Evolutionary conservation across 2,113 vertebrate species (phyloP).

Genomic region (Climacteris rufus): DNA sequence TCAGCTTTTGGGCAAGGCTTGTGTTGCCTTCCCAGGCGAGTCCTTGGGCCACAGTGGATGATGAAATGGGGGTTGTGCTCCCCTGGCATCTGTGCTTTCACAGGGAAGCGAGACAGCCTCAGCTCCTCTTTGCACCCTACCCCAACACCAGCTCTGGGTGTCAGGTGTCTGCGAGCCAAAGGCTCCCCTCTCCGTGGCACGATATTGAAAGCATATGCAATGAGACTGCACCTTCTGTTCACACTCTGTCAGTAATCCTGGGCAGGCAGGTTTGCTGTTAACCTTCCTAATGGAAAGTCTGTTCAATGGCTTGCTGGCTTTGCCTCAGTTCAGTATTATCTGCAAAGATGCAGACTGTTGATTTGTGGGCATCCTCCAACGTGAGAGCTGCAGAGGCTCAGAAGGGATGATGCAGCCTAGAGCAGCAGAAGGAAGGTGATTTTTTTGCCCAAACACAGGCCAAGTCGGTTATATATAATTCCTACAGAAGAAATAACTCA

Average conservation of each 20-base stretch:
- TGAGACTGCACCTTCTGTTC: slow-evolving; percentile 28
- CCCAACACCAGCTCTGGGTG: not conserved
- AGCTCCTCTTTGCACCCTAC: not conserved
- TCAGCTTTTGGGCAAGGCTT: not conserved
- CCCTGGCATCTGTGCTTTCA: not conserved
- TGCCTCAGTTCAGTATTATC: slow-evolving; percentile 37
- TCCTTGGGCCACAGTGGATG: accelerated
- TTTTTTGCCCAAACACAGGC: not conserved
- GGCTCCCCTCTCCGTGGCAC: not conserved
- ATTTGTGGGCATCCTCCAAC: slow-evolving; percentile 53
- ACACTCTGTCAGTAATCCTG: not conserved
- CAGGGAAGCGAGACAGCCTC: not conserved
- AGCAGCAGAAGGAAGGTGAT: not conserved
- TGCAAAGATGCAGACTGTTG: slow-evolving; percentile 41
- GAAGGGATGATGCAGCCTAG: not conserved
- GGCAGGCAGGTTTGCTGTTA: slow-evolving; percentile 46
- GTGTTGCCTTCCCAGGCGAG: accelerated
- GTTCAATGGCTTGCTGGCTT: not conserved
- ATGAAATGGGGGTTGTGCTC: not conserved
- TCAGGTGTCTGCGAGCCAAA: slow-evolving; percentile 18
- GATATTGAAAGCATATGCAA: slow-evolving; percentile 58
- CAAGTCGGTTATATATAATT: not conserved
- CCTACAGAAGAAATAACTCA: not conserved
- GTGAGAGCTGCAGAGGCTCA: slow-evolving; percentile 33
- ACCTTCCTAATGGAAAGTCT: slow-evolving; percentile 31